Evolutionary conservation across 2,888 invertebrate species (phyloP).

Genomic region (Monochamus alternatus): DNA sequence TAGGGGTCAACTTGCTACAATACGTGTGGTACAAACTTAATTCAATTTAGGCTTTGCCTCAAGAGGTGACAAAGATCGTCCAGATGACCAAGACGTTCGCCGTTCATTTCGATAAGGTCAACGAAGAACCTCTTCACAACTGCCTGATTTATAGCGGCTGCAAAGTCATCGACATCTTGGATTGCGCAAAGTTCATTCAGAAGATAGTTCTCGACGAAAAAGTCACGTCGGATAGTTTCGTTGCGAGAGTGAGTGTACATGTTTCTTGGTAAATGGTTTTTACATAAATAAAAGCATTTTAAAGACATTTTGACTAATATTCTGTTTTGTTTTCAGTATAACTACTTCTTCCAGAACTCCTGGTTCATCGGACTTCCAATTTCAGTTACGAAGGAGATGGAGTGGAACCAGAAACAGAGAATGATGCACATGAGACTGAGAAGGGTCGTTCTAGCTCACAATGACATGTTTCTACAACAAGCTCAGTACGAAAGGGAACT

Average conservation of each 20-base stretch:
- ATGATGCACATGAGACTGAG: constrained; percentile 67
- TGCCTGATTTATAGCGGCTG: constrained; percentile 57
- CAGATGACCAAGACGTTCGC: constrained; percentile 63
- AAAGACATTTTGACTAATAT: background rate
- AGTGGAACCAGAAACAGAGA: constrained; percentile 61
- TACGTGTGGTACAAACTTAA: background rate
- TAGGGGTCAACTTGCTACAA: background rate
- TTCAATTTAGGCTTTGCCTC: constrained; percentile 57
- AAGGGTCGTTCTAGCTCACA: constrained; percentile 64
- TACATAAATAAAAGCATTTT: too few species aligned
- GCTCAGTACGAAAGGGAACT: constrained; percentile 63
- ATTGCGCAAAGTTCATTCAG: constrained; percentile 56
- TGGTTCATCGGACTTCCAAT: constrained; percentile 65
- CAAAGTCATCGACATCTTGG: constrained; percentile 62
- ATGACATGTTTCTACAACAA: constrained; percentile 65
- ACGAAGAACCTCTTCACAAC: constrained; percentile 56
- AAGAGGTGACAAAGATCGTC: constrained; percentile 61
- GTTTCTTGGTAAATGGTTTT: too few species aligned
- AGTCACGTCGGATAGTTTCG: constrained; percentile 44
- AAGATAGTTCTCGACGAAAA: constrained; percentile 54
- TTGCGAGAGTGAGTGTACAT: constrained; percentile 51
- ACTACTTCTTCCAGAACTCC: constrained; percentile 61
- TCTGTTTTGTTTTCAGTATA: constrained; percentile 52
- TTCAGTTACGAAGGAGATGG: constrained; percentile 58
- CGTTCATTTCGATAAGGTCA: constrained; percentile 63